These are phyloP conservation scores for Emydocephalus ijimae DNA, from an alignment of 2,113 vertebrate genomes.

Conservation along the genomic window DNA sequence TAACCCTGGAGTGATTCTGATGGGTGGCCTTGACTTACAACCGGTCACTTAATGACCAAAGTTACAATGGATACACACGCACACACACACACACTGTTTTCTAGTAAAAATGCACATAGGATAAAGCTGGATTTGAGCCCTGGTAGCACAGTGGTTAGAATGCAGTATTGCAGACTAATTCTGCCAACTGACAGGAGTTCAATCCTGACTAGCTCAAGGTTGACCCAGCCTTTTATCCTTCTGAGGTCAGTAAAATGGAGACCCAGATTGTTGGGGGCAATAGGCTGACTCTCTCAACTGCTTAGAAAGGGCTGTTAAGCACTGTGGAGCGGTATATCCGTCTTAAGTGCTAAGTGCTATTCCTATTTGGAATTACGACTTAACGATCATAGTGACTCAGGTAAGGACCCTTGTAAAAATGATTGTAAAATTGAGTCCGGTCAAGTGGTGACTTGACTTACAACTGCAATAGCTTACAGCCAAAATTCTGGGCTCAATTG, in stretches of 20 bases:
- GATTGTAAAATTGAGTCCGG: not conserved
- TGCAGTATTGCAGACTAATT: not conserved
- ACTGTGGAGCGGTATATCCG: not conserved
- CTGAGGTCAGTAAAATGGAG: not conserved
- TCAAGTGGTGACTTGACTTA: not conserved
- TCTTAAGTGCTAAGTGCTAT: not conserved
- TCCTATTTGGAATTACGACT: not conserved
- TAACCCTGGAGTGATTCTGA: not conserved
- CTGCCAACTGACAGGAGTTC: not conserved
- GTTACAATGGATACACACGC: not conserved
- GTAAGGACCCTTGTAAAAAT: not conserved
- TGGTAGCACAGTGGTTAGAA: not conserved
- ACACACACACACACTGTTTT: not conserved
- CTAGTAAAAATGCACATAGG: not conserved
- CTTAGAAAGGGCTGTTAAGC: not conserved
- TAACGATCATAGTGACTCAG: not conserved
- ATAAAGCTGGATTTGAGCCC: not conserved
- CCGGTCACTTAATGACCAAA: not conserved
- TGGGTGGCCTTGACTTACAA: not conserved
- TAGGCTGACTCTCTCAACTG: not conserved
- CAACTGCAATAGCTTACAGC: not conserved
- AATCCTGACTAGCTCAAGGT: not conserved
- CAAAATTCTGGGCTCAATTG: not conserved
- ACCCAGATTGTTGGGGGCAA: not conserved
- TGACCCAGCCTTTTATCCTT: not conserved